Conservation (phyloP, 2,797 vertebrate species). For the Chromis chromis region DNA sequence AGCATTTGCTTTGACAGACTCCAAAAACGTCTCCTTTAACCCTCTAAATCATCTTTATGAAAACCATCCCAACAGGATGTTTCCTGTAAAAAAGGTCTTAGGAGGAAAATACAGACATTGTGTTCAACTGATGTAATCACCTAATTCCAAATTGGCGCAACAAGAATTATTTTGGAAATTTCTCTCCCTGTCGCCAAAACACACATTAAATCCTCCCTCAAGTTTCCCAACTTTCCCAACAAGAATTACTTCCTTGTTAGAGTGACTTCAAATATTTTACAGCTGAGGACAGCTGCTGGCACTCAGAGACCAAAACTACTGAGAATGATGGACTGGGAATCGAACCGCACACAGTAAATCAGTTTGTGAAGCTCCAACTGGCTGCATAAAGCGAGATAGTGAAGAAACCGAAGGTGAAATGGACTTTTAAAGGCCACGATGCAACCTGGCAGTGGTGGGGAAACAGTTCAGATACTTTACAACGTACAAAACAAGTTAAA, state of each 20-base stretch:
- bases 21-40: no score
- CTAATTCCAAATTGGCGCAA: not conserved
- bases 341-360: conserved; percentile 28
- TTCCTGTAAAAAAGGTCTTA: no score
- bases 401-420: conserved; percentile 1
- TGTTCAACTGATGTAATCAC: no score
- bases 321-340: conserved; percentile 10
- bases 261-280: conserved; percentile 17
- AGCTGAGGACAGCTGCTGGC: conserved; percentile 44
- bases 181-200: not conserved
- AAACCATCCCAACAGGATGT: no score
- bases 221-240: conserved; percentile 44
- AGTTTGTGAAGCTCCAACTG: not conserved
- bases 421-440: not conserved
- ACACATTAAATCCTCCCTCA: conserved; percentile 2
- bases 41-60: no score
- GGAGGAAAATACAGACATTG: no score
- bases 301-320: conserved; percentile 17
- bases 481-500: no score
- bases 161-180: not conserved
- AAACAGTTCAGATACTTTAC: not conserved
- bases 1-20: no score
- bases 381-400: not conserved
- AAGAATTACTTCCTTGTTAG: not conserved
- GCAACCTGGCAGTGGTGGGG: not conserved